A percentile compares a stretch with the other conserved stretches of the same genome.
These are phyloP conservation scores for Turdus rufiventris DNA, from an alignment of 2,113 vertebrate species.

Conservation along the genomic window DNA sequence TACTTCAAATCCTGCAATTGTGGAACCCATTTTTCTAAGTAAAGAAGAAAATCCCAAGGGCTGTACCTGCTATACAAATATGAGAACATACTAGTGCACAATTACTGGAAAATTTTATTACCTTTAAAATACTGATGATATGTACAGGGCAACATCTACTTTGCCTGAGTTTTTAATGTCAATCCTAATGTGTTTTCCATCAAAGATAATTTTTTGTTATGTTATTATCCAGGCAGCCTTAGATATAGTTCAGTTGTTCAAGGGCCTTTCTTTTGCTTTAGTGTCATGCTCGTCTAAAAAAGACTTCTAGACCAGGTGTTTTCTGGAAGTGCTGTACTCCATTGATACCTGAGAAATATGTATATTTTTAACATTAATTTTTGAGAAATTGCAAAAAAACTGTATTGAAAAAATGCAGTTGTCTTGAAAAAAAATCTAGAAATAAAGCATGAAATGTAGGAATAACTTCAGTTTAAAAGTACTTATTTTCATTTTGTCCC, in stretches of 20 bases:
- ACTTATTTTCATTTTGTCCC: rapidly evolving
- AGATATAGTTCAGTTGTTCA: background rate
- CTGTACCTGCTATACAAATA: background rate
- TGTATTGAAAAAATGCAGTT: background rate
- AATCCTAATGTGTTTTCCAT: background rate
- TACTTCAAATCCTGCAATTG: background rate
- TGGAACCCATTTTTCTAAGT: background rate
- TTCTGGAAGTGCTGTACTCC: background rate
- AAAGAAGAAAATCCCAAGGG: background rate
- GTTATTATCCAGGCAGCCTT: background rate
- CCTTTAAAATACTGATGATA: background rate
- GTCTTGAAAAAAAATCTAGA: background rate
- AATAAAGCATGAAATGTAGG: background rate
- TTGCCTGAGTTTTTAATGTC: background rate
- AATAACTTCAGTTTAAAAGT: background rate
- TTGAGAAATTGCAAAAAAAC: background rate
- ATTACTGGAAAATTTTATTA: background rate
- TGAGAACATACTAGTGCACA: background rate
- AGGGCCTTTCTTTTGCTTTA: background rate
- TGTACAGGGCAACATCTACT: background rate
- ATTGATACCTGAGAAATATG: background rate
- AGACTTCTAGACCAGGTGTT: background rate
- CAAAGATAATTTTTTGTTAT: background rate
- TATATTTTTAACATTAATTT: background rate
- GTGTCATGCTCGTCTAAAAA: background rate